Percentiles rank a stretch among this genome's conserved stretches.
These are phyloP conservation scores for Lepidurus apus DNA, from an alignment of 1,140 invertebrate genomes.

Conservation along the genomic window DNA sequence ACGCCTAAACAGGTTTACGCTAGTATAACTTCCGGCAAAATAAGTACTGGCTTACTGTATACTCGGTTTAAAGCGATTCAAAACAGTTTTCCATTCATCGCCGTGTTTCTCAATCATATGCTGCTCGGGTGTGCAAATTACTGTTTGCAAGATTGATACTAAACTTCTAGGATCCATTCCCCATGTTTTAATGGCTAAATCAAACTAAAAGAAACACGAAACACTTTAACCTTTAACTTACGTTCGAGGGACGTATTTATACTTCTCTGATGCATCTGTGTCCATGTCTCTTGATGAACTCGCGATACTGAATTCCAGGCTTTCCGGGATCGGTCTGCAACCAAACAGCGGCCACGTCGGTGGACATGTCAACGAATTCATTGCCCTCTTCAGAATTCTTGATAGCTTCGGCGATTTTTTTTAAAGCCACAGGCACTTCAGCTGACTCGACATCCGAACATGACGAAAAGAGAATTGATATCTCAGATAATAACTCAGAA, in stretches of 20 bases:
- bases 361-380: conserved; percentile 52
- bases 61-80: conserved; percentile 28
- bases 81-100: conserved; percentile 28
- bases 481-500: conserved; percentile 56
- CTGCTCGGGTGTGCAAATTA: conserved; percentile 36
- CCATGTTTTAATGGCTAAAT: conserved; percentile 62
- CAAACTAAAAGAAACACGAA: conserved; percentile 52
- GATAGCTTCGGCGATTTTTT: conserved; percentile 51
- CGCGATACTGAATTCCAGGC: conserved; percentile 49
- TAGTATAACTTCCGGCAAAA: conserved; percentile 12
- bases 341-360: conserved; percentile 54
- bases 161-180: conserved; percentile 55
- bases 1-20: conserved; percentile 43
- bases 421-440: conserved; percentile 52
- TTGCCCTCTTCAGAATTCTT: conserved; percentile 46
- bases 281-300: conserved; percentile 65
- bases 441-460: conserved; percentile 61
- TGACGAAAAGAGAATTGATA: conserved; percentile 58
- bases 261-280: conserved; percentile 69
- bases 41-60: conserved; percentile 21
- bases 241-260: conserved; percentile 30
- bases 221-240: conserved; percentile 24
- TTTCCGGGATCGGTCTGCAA: conserved; percentile 51
- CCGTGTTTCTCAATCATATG: conserved; percentile 26
- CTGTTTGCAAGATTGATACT: conserved; percentile 56